Evolutionary conservation across 2,888 invertebrate species (phyloP), one percentile per base, ranked within the genome.

Genomic region (Elmis aenea): DNA sequence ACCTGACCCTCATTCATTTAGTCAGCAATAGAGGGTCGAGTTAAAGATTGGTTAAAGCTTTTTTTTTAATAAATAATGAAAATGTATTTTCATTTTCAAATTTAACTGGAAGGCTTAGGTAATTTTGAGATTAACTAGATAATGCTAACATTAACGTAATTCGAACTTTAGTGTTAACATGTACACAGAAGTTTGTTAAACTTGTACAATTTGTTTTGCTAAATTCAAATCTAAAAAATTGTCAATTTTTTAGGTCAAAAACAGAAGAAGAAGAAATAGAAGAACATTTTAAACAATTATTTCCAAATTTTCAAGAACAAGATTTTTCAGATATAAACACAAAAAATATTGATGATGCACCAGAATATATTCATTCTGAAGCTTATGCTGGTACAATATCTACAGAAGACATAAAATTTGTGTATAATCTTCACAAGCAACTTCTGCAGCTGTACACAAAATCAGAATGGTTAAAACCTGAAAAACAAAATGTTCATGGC

Each of bases 241-340:
- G n/a, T n/a, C n/a, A 5, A 9, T 3, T 35, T 30, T 34, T 24
- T 15, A 44, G 40, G 13, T 11, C 30, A 11, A 75, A 80, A 56
- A 73, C 81, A 11, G 87, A 87, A 54, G 84, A 85, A 43, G 75
- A 81, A 10, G 71, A 77, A 38, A 76, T 78, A 0, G 62, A 72
- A 10, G 67, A 74, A 33, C 84, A 86, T 67, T 76, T 87, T 35
- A 69, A 74, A 43, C 71, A 77, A 56, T 69, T 84, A 57, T 88
- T 88, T 57, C 85, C 85, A 0, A 81, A 78, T 0, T 75, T 74
- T 49, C 71, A 79, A 0, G 79, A 81, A 3, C 62, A 70, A 26
- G 87, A 88, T 59, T 88, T 87, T 62, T 68, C 72, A 0, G 85
- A 86, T 45, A 76, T 86, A 8, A 55, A 70, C 39, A 45, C 45